phyloP scores from a whole-genome alignment of 2,113 vertebrate genomes.

The Hyla sarda region DNA sequence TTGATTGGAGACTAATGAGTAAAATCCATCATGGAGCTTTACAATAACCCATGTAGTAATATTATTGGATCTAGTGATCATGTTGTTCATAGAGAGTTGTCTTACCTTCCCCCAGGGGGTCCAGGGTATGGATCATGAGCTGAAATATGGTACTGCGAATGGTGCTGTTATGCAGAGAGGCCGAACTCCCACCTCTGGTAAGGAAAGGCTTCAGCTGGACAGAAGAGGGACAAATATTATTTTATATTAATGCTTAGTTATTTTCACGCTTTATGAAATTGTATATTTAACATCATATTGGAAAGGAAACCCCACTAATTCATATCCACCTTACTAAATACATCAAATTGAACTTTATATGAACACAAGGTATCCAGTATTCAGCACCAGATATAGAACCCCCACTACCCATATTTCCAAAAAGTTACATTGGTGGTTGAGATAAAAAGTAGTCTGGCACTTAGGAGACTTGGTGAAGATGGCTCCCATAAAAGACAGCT shows the following conservation, averaged over 20 bases:
- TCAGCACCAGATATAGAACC: neutral
- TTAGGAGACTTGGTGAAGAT: neutral
- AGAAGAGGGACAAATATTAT: constrained; percentile 53
- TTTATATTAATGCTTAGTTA: neutral
- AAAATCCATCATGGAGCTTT: neutral
- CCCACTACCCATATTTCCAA: neutral
- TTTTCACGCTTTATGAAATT: neutral
- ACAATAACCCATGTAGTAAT: neutral
- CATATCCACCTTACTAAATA: neutral
- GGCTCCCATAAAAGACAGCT: neutral
- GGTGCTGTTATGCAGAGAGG: constrained; percentile 93
- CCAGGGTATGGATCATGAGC: constrained; percentile 93
- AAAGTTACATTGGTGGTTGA: neutral
- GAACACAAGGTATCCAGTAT: neutral
- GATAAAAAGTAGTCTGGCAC: neutral
- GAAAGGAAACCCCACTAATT: neutral
- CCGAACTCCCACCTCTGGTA: constrained; percentile 86
- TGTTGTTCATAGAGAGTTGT: constrained; percentile 26
- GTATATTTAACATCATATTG: neutral
- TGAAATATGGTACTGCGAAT: constrained; percentile 91
- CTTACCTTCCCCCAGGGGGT: constrained; percentile 91
- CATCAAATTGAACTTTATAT: neutral
- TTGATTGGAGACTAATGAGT: neutral
- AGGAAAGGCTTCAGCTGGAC: constrained; percentile 80
- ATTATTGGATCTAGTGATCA: neutral